Evolutionary conservation across 2,888 invertebrate genomes (phyloP), one percentile per base, ranked within the genome.

Genomic region (Pseudoips prasinana): DNA sequence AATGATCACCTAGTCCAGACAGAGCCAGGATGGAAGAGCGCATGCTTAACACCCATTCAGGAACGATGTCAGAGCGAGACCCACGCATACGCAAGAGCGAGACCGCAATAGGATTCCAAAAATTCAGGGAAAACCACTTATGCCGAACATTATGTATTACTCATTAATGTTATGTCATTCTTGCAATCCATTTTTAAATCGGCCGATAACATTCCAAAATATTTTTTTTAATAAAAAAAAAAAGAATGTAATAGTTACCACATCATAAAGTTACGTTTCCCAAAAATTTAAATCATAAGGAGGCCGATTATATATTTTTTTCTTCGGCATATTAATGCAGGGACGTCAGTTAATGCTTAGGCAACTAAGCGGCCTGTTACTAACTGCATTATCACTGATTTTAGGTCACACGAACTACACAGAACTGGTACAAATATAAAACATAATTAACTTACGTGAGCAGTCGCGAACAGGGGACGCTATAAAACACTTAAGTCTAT

Each of bases 31-130:
- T 1, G 32, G 19, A 10, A 51, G 25, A 44, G 85, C 86, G 86
- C 86, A 85, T 83, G 84, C 65, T 58, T 74, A 62, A 64, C 53
- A 56, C 64, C 71, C 80, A 84, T 86, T 85, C 69, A 82, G 76
- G 73, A 80, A 81, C 59, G 66, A 49, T 48, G 53, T 35, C 18
- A 51, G 68, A 79, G 39, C 33, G 68, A 55, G 75, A 80, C 50
- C 46, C 48, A 55, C 36, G 51, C 33, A 48, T 33, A 52, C 34
- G 75, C 23, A 51, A 8, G 47, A 76, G 19, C 7, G 62, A 58
- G 73, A 72, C 27, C n/a, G 39, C 11, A 9, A 46, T 35, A 61
- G 59, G 58, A 68, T 60, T 59, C 63, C 71, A 58, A 62, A 80
- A 81, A 67, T 69, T 74, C 64, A 45, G 71, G 75, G 69, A 72